phyloP scores from a whole-genome alignment of 1,140 invertebrate species.

The Pantala flavescens region DNA sequence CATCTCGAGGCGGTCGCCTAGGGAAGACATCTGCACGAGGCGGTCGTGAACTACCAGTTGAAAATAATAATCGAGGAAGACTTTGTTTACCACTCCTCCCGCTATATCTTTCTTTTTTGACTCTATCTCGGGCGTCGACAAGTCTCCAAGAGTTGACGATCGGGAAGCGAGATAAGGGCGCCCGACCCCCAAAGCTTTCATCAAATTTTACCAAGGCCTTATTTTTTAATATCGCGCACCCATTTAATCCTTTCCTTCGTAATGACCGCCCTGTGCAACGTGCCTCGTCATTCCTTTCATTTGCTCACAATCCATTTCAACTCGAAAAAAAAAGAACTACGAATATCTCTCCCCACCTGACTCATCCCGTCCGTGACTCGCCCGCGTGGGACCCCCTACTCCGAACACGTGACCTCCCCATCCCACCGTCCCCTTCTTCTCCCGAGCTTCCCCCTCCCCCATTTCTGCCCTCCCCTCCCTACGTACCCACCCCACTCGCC shows the following conservation, averaged over 20 bases:
- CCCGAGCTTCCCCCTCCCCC: not conserved
- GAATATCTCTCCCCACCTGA: not conserved
- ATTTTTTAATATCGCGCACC: not conserved
- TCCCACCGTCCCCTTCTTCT: not conserved
- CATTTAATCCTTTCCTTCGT: not conserved
- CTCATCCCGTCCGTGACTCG: not conserved
- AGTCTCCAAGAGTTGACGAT: not conserved
- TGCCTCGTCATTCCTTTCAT: not conserved
- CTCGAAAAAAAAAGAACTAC: not conserved
- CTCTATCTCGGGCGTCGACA: not conserved
- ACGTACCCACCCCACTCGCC: not conserved
- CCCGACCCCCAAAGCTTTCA: not conserved
- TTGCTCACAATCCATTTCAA: not conserved
- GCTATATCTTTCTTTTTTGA: not conserved
- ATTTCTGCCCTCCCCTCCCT: not conserved
- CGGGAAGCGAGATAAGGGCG: not conserved
- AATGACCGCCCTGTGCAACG: not conserved
- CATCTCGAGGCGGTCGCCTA: too few relatives aligned
- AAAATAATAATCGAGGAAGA: too few relatives aligned
- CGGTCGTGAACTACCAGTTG: too few relatives aligned
- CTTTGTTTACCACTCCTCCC: too few relatives aligned
- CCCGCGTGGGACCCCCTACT: not conserved
- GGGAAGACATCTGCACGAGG: too few relatives aligned
- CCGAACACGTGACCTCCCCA: not conserved
- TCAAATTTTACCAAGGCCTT: not conserved